Base-by-base conservation (phyloP, 2,113 vertebrate genomes). In the Sinocyclocheilus anshuiensis region DNA sequence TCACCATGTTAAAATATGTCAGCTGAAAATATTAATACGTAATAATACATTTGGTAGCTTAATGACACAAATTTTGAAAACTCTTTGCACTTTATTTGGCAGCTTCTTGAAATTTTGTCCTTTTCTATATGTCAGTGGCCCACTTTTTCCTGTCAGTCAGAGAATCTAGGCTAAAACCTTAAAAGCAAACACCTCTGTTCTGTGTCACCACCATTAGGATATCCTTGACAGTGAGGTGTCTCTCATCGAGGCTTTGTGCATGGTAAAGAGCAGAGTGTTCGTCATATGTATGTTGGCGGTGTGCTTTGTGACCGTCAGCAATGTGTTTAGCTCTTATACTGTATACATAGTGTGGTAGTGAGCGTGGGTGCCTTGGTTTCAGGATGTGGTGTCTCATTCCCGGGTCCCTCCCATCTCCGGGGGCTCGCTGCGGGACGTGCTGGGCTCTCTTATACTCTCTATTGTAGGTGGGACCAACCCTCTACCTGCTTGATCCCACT, bases 371-470 rank as follows among this genome's bases (percentile, higher is more conserved):
- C 92, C 92, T 95, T 93, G 93, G 89, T 94, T 95, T 65, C 93
- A 94, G 94, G 93, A 92, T 57, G 72, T 89, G 92, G 92, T 92
- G 88, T 90, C 86, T 29, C 87, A 84, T 74, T 89, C 89, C 77
- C 89, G 89, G 88, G 91, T 93, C 80, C 93, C 91, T 81, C 91
- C 90, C 79, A 93, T 95, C 91, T 94, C 94, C 83, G 92, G 92
- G 90, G 93, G 92, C 83, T 94, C 92, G 53, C 91, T 94, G 81
- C 90, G 91, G 91, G 93, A 95, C 87, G 88, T 94, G 91, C 93
- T 94, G 92, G 93, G 93, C 90, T 93, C 93, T 92, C 91, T 95
- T 86, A 91, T 95, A 88, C 92, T 95, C 89, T 94, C 94, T 91
- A 94, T 94, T 95, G 94, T 95, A 95, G 93, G 93, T 94, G 92